A percentile compares a stretch with the other conserved stretches of the same genome.
These are phyloP conservation scores for Zelostemma sp. DNA, from an alignment of 1,140 invertebrate species.

Conservation along the genomic window DNA sequence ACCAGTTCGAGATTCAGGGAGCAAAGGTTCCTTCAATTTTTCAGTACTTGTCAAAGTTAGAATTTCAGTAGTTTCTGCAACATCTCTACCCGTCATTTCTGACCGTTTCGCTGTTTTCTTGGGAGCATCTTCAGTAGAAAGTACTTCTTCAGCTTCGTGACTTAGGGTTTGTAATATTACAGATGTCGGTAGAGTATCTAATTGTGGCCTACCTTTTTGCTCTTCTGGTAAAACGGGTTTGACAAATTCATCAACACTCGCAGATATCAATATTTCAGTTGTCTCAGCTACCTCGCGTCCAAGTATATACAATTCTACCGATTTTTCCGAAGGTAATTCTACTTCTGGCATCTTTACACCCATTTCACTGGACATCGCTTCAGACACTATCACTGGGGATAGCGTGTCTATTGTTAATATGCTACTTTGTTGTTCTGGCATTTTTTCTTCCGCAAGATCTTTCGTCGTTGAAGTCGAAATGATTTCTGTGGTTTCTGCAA, in stretches of 20 bases:
- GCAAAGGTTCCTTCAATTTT: constrained; percentile 29
- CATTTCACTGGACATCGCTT: constrained; percentile 50
- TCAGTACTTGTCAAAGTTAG: constrained; percentile 35
- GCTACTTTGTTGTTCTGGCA: constrained; percentile 13
- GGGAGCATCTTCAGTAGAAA: constrained; percentile 23
- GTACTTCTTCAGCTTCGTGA: constrained; percentile 47
- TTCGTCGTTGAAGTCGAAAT: constrained; percentile 27
- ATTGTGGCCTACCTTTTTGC: constrained; percentile 38
- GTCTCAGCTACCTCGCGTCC: constrained; percentile 60
- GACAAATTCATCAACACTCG: constrained; percentile 40
- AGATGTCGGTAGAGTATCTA: constrained; percentile 40
- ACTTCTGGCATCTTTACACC: constrained; percentile 35
- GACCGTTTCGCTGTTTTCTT: constrained; percentile 37
- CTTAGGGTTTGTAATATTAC: constrained; percentile 41
- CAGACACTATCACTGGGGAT: constrained; percentile 7
- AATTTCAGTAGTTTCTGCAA: constrained; percentile 49
- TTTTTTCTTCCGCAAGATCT: constrained; percentile 18
- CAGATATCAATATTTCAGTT: constrained; percentile 49
- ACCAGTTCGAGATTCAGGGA: constrained; percentile 15
- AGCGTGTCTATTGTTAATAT: neutral
- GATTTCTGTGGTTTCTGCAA: constrained; percentile 47
- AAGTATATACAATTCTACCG: constrained; percentile 32
- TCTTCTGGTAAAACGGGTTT: constrained; percentile 37
- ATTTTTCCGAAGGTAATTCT: constrained; percentile 31
- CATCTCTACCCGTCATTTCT: constrained; percentile 48